Evolutionary conservation across 2,888 invertebrate species (phyloP).

Genomic region (Spicauda simplicius): DNA sequence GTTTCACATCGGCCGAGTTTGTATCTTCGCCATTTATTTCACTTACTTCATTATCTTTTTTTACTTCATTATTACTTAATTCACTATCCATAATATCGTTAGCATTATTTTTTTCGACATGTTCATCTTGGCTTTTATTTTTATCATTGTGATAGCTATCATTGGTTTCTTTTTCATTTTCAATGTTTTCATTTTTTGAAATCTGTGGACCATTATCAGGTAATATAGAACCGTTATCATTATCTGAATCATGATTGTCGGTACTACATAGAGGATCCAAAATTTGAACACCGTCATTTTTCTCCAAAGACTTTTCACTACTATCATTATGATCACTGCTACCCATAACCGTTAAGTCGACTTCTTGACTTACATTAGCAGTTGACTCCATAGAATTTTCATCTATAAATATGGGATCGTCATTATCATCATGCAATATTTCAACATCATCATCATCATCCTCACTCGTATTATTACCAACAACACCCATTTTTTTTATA

Average conservation of each 20-base stretch:
- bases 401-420: constrained; percentile 81
- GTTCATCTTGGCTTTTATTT: constrained; percentile 8
- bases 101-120: neutral
- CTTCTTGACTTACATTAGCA: constrained; percentile 62
- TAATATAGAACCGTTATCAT: constrained; percentile 21
- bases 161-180: constrained; percentile 19
- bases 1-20: neutral
- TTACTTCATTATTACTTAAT: constrained; percentile 29
- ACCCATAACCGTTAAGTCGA: constrained; percentile 68
- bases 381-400: constrained; percentile 78
- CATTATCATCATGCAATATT: constrained; percentile 68
- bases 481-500: constrained; percentile 55
- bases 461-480: constrained; percentile 57
- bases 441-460: constrained; percentile 74
- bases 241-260: neutral
- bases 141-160: constrained; percentile 5
- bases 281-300: constrained; percentile 33
- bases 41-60: constrained; percentile 21
- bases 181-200: constrained; percentile 16
- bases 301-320: constrained; percentile 56
- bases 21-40: constrained; percentile 27
- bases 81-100: neutral
- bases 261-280: neutral
- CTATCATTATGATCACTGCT: constrained; percentile 82
- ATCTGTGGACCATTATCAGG: constrained; percentile 16